phyloP scores from a whole-genome alignment of 2,113 vertebrate species.

The Anas platyrhynchos region DNA sequence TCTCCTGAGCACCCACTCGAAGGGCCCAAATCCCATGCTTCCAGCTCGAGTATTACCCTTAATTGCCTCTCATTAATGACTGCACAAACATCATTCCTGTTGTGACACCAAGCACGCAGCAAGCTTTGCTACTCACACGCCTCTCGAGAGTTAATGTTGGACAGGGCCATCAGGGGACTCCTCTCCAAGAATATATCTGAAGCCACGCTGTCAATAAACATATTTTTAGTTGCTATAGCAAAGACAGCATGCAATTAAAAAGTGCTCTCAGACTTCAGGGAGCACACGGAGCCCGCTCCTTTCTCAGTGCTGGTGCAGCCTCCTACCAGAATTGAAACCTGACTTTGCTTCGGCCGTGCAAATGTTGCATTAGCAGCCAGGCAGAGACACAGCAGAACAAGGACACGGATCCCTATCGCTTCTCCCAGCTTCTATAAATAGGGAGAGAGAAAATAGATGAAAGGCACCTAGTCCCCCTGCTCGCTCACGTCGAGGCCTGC shows the following conservation, averaged over 20 bases:
- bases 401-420: neutral
- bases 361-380: neutral
- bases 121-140: neutral
- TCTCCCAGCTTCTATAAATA: neutral
- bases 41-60: neutral
- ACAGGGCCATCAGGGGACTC: neutral
- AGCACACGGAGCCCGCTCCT: neutral
- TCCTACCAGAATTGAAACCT: neutral
- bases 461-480: neutral
- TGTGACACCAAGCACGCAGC: fast-evolving
- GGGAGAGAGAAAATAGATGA: neutral
- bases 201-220: neutral
- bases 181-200: neutral
- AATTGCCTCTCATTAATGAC: neutral
- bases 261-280: neutral
- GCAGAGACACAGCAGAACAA: neutral
- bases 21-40: neutral
- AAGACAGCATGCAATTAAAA: neutral
- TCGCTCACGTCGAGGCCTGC: neutral
- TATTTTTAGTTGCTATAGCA: neutral
- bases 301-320: fast-evolving
- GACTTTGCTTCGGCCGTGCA: fast-evolving
- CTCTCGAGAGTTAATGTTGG: neutral
- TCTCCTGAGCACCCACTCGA: fast-evolving
- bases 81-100: neutral